Conservation (phyloP, 2,888 invertebrate species). For the Aphidius colemani region DNA sequence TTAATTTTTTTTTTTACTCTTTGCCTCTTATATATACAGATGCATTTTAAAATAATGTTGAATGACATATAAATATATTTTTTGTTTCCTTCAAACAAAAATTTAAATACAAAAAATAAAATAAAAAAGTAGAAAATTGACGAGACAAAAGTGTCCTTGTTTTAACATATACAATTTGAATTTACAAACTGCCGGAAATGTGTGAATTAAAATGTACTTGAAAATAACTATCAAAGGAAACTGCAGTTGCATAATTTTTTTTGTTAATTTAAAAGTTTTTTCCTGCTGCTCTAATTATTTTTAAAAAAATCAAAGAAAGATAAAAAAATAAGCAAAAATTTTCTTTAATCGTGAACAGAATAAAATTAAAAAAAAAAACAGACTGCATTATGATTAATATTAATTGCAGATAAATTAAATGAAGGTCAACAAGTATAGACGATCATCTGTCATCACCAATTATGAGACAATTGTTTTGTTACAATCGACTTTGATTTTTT, state of each 20-base stretch:
- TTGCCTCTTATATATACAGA: too few relatives aligned
- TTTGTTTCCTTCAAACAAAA: too few relatives aligned
- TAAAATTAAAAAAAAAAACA: not conserved
- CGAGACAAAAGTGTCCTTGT: constrained; percentile 20
- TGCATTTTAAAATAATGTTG: too few relatives aligned
- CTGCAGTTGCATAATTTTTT: constrained; percentile 18
- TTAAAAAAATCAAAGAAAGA: not conserved
- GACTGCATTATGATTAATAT: not conserved
- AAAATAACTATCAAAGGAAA: constrained; percentile 22
- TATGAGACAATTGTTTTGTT: too few relatives aligned
- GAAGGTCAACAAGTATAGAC: constrained; percentile 3
- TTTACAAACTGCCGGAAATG: constrained; percentile 26
- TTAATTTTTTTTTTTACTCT: too few relatives aligned
- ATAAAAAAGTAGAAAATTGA: constrained; percentile 10
- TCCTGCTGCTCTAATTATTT: too few relatives aligned
- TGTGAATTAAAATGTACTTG: constrained; percentile 30
- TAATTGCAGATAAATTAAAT: not conserved
- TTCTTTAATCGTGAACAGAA: too few relatives aligned
- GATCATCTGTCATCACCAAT: too few relatives aligned
- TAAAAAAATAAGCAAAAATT: too few relatives aligned
- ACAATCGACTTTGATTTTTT: too few relatives aligned
- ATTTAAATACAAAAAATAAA: too few relatives aligned
- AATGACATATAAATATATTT: too few relatives aligned
- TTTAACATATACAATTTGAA: constrained; percentile 14
- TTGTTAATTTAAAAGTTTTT: not conserved